These are phyloP conservation scores for Drepana arcuata DNA, from an alignment of 1,140 invertebrate species.

Conservation along the genomic window DNA sequence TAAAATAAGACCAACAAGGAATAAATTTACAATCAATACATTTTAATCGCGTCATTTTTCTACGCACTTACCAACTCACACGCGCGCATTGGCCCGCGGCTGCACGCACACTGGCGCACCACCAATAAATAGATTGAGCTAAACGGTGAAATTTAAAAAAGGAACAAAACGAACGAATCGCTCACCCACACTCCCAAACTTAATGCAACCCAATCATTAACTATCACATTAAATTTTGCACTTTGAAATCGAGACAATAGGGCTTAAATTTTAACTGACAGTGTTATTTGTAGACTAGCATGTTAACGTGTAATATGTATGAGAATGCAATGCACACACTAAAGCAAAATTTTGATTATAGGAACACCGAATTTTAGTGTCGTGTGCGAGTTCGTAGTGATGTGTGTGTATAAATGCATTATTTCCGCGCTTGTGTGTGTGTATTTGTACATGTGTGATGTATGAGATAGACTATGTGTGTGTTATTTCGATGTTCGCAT, in stretches of 20 bases:
- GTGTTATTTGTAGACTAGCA: slow-evolving; percentile 43
- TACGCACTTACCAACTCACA: slow-evolving; percentile 59
- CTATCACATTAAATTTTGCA: slow-evolving; percentile 1
- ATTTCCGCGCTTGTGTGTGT: slow-evolving; percentile 37
- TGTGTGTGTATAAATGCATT: slow-evolving; percentile 50
- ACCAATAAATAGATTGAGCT: slow-evolving; percentile 72
- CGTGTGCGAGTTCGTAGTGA: slow-evolving; percentile 25
- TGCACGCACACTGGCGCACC: slow-evolving; percentile 46
- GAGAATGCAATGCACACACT: slow-evolving; percentile 47
- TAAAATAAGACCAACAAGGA: too few relatives aligned
- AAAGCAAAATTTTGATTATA: slow-evolving; percentile 57
- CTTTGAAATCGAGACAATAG: slow-evolving; percentile 10
- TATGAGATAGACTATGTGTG: slow-evolving; percentile 30
- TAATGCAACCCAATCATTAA: slow-evolving; percentile 67
- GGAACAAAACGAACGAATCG: slow-evolving; percentile 66
- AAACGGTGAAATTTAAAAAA: slow-evolving; percentile 72
- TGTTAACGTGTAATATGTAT: slow-evolving; percentile 57
- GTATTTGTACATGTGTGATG: slow-evolving; percentile 23
- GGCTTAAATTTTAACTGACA: slow-evolving; percentile 21
- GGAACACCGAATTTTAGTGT: slow-evolving; percentile 58
- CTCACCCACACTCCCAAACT: slow-evolving; percentile 42
- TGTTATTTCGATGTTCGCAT: slow-evolving; percentile 51
- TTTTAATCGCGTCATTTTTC: slow-evolving; percentile 60
- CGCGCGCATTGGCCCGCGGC: slow-evolving; percentile 21
- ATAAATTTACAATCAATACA: slow-evolving; percentile 9